Evolutionary conservation across 37 sponge, comb jelly and placozoan genomes (phyloP), one percentile per base, ranked within the genome.

Genomic region (Crambe crambe): DNA sequence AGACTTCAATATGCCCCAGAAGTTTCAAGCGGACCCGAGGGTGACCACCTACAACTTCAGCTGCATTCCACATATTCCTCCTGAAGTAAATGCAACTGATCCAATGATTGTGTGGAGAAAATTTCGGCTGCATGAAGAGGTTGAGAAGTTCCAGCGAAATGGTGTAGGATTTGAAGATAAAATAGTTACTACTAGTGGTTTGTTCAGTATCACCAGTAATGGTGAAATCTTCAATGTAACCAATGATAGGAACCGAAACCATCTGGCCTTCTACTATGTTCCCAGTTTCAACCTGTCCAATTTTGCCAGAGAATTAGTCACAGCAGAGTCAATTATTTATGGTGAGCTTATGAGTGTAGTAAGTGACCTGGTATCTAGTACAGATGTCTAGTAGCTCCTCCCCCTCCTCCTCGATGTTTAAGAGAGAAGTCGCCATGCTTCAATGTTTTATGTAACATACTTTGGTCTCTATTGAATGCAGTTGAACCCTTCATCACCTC

Each of bases 101-200:
- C n/a, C n/a, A n/a, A n/a, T n/a, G n/a, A 26, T 58, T 58, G 25
- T 23, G 59, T 65, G 66, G 66, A 26, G 66, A 3, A 65, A 65
- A 9, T 65, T 65, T 65, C 66, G 66, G 25, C 17, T 31, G 2
- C 31, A 3, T 31, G 30, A 34, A 17, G 9, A 65, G 35, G 32
- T 65, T 18, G 2, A 8, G 3, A 30, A 65, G 3, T 65, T 65
- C 66, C 66, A 65, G 66, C 2, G 3, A 6, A 5, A 17, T 31
- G 66, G 66, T 17, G 10, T 30, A 2, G 35, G 61, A 60, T 60
- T 2, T 31, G 66, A 65, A 18, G 17, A 30, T 32, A 9, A 26
- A 17, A 65, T 34, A 32, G 30, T 65, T 18, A 18, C 27, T 30
- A 65, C 66, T 32, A 34, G 34, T 29, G 9, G 17, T 65, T 34